These are phyloP conservation scores for Maniola jurtina DNA, from an alignment of 1,140 invertebrate genomes.

Conservation along the genomic window DNA sequence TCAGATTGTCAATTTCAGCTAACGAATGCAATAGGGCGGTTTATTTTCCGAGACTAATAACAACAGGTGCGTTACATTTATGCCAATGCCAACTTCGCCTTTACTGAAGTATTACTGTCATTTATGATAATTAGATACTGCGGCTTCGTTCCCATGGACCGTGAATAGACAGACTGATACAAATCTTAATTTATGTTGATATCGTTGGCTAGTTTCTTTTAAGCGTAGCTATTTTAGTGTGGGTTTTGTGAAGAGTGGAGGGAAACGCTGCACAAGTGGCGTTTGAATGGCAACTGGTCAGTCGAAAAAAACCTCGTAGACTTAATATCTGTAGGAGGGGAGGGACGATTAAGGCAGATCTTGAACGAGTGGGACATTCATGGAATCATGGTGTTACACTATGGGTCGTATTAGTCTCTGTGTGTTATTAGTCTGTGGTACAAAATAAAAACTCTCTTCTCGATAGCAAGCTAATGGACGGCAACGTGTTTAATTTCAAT, in stretches of 20 bases:
- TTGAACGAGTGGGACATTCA: too few species aligned
- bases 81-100: conserved; percentile 19
- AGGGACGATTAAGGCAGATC: too few species aligned
- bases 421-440: too few species aligned
- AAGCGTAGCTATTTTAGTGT: not conserved
- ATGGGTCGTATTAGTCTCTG: too few species aligned
- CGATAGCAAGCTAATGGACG: too few species aligned
- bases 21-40: conserved; percentile 9
- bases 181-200: conserved; percentile 6
- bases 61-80: conserved; percentile 17
- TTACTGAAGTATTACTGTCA: conserved; percentile 10
- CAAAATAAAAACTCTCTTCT: too few species aligned
- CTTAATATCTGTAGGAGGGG: too few species aligned
- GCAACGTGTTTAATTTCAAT: too few species aligned
- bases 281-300: not conserved
- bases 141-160: conserved; percentile 16
- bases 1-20: conserved; percentile 11
- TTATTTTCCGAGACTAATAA: conserved; percentile 19
- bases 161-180: not conserved
- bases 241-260: too few species aligned
- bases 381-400: too few species aligned
- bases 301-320: not conserved
- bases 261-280: too few species aligned
- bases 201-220: not conserved
- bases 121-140: conserved; percentile 13